These are phyloP conservation scores for Choloepus hoffmanni DNA, from an alignment of 2,113 vertebrate genomes.

Conservation along the genomic window DNA sequence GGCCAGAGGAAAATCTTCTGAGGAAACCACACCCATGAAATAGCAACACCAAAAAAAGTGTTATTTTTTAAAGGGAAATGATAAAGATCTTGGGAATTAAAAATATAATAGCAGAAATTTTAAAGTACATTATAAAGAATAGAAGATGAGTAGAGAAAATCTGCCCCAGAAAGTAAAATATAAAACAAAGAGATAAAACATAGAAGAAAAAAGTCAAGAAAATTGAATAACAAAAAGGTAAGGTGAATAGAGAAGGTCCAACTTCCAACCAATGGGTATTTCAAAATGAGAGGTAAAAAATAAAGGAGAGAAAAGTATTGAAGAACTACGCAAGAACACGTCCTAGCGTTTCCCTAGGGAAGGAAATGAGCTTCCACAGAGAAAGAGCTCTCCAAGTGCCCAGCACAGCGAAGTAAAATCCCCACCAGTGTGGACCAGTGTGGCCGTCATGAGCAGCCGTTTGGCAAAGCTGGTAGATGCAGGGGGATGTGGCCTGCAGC, in stretches of 20 bases:
- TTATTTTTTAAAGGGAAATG: slow-evolving; percentile 1
- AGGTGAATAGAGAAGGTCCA: background rate
- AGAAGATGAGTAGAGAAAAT: background rate
- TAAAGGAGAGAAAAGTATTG: background rate
- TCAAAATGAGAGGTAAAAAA: background rate
- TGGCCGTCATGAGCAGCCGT: fast-evolving
- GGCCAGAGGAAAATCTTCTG: background rate
- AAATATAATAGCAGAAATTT: background rate
- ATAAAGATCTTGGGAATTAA: slow-evolving; percentile 15
- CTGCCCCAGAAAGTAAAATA: slow-evolving; percentile 6
- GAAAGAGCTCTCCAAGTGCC: background rate
- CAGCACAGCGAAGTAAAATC: background rate
- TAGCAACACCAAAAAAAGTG: background rate
- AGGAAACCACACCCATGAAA: background rate
- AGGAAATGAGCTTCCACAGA: background rate
- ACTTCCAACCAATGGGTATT: background rate
- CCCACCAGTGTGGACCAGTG: fast-evolving
- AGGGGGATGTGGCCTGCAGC: background rate
- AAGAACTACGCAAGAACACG: background rate
- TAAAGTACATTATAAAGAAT: background rate
- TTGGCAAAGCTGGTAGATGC: background rate
- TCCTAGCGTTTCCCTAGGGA: background rate
- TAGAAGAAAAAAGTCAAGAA: background rate
- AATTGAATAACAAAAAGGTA: background rate
- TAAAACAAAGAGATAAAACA: background rate